These are phyloP conservation scores for Brachyhypopomus occidentalis DNA, from an alignment of 2,113 vertebrate genomes.

Conservation along the genomic window DNA sequence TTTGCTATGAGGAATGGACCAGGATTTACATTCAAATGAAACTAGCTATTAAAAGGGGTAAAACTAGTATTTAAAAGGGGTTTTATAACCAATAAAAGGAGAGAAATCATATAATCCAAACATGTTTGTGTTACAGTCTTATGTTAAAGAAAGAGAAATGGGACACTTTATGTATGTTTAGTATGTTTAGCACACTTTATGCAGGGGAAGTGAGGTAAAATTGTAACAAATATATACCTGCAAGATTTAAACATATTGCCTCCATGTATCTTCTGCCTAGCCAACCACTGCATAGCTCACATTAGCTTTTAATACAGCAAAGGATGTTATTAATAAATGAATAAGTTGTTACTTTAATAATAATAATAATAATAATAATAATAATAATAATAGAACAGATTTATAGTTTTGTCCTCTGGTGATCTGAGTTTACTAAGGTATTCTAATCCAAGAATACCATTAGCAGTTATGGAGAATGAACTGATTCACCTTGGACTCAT, in stretches of 20 bases:
- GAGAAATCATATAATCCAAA: neutral
- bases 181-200: no score
- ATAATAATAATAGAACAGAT: no score
- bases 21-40: neutral
- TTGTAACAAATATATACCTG: no score
- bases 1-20: neutral
- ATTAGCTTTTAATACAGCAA: no score
- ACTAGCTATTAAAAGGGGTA: neutral
- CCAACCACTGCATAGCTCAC: no score
- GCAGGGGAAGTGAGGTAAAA: no score
- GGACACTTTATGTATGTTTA: no score
- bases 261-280: no score
- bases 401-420: neutral
- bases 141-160: neutral
- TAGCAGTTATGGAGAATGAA: neutral
- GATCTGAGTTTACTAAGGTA: neutral
- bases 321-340: no score
- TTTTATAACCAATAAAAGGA: neutral
- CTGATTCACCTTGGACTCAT: neutral
- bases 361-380: no score
- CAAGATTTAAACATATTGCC: no score
- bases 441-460: neutral
- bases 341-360: no score
- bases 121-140: neutral
- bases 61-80: neutral